phyloP scores from a whole-genome alignment of 1,140 invertebrate species.

The Dendroctonus ponderosae region DNA sequence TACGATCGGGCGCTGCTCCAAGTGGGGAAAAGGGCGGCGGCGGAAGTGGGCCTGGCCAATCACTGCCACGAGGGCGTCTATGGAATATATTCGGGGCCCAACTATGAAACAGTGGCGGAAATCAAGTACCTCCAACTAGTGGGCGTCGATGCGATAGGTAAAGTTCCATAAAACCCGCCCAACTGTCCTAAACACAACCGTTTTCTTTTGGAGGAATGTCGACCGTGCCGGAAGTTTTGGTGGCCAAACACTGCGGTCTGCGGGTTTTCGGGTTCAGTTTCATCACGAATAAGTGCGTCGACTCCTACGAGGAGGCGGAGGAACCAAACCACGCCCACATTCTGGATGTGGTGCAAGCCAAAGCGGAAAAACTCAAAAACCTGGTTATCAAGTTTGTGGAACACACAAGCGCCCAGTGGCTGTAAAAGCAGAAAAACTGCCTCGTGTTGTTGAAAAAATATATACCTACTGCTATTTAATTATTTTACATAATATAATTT shows the following conservation, averaged over 20 bases:
- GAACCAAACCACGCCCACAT: slow-evolving; percentile 88
- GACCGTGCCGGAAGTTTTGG: slow-evolving; percentile 84
- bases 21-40: slow-evolving; percentile 66
- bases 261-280: slow-evolving; percentile 86
- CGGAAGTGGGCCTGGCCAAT: slow-evolving; percentile 68
- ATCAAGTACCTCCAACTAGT: slow-evolving; percentile 74
- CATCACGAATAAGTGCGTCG: slow-evolving; percentile 86
- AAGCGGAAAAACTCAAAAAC: slow-evolving; percentile 64
- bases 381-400: slow-evolving; percentile 62
- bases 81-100: slow-evolving; percentile 85
- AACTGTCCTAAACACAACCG: not conserved
- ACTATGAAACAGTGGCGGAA: slow-evolving; percentile 91
- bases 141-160: slow-evolving; percentile 89
- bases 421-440: not conserved
- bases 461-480: not conserved
- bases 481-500: not conserved
- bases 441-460: not conserved
- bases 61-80: slow-evolving; percentile 85
- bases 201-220: slow-evolving; percentile 85
- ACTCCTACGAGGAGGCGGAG: slow-evolving; percentile 73
- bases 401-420: slow-evolving; percentile 11
- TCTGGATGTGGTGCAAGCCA: slow-evolving; percentile 70
- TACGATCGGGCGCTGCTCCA: slow-evolving; percentile 74
- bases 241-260: slow-evolving; percentile 86
- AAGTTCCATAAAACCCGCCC: slow-evolving; percentile 71